Conservation (phyloP, 2,797 vertebrate species). For the Mico argentatus region DNA sequence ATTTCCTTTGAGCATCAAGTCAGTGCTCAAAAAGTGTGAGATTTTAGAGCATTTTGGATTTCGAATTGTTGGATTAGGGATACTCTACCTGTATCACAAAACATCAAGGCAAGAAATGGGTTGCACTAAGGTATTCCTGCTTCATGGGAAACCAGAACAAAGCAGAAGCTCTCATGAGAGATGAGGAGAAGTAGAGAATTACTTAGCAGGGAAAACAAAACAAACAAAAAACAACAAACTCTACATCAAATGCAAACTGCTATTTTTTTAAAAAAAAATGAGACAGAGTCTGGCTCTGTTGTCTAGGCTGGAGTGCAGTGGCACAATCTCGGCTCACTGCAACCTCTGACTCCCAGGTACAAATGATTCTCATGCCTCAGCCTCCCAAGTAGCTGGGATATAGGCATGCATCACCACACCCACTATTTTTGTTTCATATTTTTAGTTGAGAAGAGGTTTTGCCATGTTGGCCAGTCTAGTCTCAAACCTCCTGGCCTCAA, state of each 20-base stretch:
- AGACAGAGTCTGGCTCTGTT: background rate
- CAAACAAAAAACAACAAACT: background rate
- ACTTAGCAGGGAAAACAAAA: background rate
- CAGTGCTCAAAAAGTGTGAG: background rate
- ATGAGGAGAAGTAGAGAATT: background rate
- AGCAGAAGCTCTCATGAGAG: background rate
- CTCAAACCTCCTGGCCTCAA: too few relatives aligned
- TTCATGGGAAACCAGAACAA: background rate
- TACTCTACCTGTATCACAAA: background rate
- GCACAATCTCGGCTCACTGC: background rate
- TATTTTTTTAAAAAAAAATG: background rate
- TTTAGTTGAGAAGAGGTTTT: too few relatives aligned
- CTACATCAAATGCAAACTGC: background rate
- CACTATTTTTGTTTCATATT: too few relatives aligned
- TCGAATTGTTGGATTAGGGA: background rate
- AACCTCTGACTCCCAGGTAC: background rate
- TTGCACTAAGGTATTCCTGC: background rate
- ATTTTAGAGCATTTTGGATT: background rate
- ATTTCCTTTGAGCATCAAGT: background rate
- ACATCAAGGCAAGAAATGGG: background rate
- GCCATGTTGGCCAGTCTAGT: too few relatives aligned
- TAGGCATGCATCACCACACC: background rate
- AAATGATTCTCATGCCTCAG: background rate
- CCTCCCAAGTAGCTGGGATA: background rate
- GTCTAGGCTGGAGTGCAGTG: background rate